Evolutionary conservation across 1,140 invertebrate genomes (phyloP), one percentile per base, ranked within the genome.

Genomic region (Zaprionus inermis): DNA sequence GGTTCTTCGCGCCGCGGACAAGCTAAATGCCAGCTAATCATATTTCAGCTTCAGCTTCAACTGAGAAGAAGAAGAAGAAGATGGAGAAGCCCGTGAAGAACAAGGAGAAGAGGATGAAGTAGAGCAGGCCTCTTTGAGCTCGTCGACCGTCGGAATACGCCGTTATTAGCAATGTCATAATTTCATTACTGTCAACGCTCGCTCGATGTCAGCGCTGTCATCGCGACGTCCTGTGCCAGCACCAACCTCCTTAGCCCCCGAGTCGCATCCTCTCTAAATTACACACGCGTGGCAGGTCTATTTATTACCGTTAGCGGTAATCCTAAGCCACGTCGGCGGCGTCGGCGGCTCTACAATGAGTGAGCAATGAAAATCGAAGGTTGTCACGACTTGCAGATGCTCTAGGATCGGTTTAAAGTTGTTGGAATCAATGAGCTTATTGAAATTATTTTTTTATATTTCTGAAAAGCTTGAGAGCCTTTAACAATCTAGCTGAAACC

Each of bases 251-350:
- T n/a, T n/a, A n/a, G n/a, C n/a, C n/a, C n/a, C n/a, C n/a, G n/a
- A n/a, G n/a, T n/a, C n/a, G 68, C 12, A 44, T 55, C 69, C 72
- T 74, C 80, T 72, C 77, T 84, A 89, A 89, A 89, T 89, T 89
- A 89, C 80, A 89, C 81, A 89, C 84, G 84, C 84, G 84, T 89
- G 84, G 84, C 84, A 89, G 81, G 84, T 84, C 84, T 89, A 89
- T 89, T 89, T 89, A 89, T 89, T 89, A 89, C 81, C 75, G 84
- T 89, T 89, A 84, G 78, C 78, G 84, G 85, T 89, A 89, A 89
- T 89, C 84, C 84, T 80, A 84, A 88, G 80, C 78, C 80, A 75
- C 69, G 78, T 66, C 44, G 58, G 49, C 72, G 64, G 14, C 76
- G 49, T 30, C 60, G 20, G 5, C 14, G 58, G 28, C 16, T 58